These are phyloP conservation scores for Malacoraja senta DNA, from an alignment of 2,797 vertebrate species.

Conservation along the genomic window DNA sequence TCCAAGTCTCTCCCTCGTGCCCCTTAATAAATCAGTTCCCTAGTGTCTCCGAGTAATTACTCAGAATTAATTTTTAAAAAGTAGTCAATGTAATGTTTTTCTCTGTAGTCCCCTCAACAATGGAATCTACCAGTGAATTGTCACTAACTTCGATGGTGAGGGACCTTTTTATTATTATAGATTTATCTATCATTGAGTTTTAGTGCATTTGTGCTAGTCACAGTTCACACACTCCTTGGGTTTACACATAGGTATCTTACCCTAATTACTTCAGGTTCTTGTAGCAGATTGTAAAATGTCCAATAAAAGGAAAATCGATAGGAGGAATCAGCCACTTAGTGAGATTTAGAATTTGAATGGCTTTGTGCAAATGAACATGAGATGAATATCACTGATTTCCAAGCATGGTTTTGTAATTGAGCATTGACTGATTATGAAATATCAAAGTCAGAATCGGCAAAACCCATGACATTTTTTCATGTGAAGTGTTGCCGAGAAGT, in stretches of 20 bases:
- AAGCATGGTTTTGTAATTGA: not conserved
- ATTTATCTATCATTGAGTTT: not conserved
- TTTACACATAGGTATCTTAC: not conserved
- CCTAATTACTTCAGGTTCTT: constrained; percentile 5
- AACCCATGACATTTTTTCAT: not conserved
- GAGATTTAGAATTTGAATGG: not conserved
- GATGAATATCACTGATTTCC: not conserved
- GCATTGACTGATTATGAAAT: not conserved
- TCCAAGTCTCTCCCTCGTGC: not conserved
- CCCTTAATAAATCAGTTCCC: constrained; percentile 8
- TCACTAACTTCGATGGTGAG: not conserved
- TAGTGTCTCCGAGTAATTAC: not conserved
- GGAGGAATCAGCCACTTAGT: not conserved
- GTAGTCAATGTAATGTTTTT: not conserved
- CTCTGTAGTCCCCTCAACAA: not conserved
- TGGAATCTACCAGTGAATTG: not conserved
- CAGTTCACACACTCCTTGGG: not conserved
- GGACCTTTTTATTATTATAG: not conserved
- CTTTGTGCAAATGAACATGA: not conserved
- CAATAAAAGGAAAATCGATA: not conserved
- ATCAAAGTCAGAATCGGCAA: not conserved
- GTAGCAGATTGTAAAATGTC: constrained; percentile 24
- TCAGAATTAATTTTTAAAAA: constrained; percentile 1
- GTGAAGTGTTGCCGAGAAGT: not conserved
- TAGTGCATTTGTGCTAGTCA: not conserved